A percentile compares a stretch with the other conserved stretches of the same genome.
Evolutionary conservation across 2,888 invertebrate species (phyloP).

Genomic region (Spisula subtruncata): DNA sequence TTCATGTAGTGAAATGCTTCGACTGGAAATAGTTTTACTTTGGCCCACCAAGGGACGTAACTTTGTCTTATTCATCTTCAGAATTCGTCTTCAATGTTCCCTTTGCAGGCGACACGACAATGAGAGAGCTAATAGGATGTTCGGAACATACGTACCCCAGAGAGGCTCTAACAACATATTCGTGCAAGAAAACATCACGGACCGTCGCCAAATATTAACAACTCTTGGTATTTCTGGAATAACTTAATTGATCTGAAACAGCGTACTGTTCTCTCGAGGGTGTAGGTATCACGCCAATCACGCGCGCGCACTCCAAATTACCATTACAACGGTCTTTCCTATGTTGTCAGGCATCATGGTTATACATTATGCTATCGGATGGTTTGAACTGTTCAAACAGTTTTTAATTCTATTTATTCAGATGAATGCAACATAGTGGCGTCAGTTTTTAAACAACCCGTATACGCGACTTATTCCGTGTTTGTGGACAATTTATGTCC

Average conservation of each 20-base stretch:
- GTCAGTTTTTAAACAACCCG: too few species aligned
- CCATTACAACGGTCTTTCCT: too few species aligned
- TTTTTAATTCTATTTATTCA: too few species aligned
- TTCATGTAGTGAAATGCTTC: background rate
- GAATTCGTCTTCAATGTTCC: background rate
- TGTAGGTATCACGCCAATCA: background rate
- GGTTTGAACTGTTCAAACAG: too few species aligned
- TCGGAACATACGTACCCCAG: background rate
- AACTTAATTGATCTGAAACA: slow-evolving; percentile 11
- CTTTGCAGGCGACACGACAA: background rate
- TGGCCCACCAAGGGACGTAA: background rate
- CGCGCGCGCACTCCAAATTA: background rate
- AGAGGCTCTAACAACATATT: background rate
- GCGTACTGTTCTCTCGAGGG: background rate
- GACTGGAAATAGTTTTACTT: background rate
- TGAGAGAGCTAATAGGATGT: background rate
- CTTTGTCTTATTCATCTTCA: background rate
- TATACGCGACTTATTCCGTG: too few species aligned
- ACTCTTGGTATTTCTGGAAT: background rate
- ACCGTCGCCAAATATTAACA: background rate
- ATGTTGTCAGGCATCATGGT: too few species aligned
- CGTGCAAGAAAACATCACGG: background rate
- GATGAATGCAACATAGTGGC: too few species aligned
- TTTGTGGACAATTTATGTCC: too few species aligned
- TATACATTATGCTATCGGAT: too few species aligned